Base-by-base conservation (phyloP, 2,113 vertebrate species). In the Proteles cristata region DNA sequence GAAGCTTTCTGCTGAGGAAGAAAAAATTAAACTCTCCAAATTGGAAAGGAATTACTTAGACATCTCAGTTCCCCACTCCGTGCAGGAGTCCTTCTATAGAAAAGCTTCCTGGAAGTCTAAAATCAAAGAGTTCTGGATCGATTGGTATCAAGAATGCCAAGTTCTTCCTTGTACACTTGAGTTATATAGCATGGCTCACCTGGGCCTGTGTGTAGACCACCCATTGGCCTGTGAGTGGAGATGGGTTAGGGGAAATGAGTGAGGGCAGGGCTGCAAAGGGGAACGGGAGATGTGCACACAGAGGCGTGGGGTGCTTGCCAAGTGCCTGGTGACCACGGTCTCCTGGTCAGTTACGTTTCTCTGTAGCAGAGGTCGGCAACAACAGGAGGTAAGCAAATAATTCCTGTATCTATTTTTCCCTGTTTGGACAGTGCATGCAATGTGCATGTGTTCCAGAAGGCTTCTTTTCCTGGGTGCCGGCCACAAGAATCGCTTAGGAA, bases 251-350 rank as follows among this genome's bases (percentile, higher is more conserved):
- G 68, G 65, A 50, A 16, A 12, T 3, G 61, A 10, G 9, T 0
- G 10, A 21, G 80, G 31, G 15, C 53, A 25, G 66, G 35, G 10
- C 10, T 45, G 88, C 69, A 7, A 2, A n/a, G 76, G 21, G 12
- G 65, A 3, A 14, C 4, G 53, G 9, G 11, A 4, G 21, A 3
- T 4, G 33, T 7, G 7, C 17, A 14, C 17, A 0, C n/a, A 0
- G 8, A 25, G 0, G 4, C 0, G 0, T 5, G 16, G 83, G 33
- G 55, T 5, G 10, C 11, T 16, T 6, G 43, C 19, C 0, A 4
- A 25, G 2, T 5, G 45, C 39, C 85, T 83, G 43, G 10, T 25
- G 31, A 14, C 65, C 11, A 0, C 0, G 0, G 66, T 31, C 45
- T 33, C 21, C 83, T 53, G 35, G 33, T 23, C 65, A 31, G 45